Conservation (phyloP, 2,797 vertebrate species). For the Chelon auratus region DNA sequence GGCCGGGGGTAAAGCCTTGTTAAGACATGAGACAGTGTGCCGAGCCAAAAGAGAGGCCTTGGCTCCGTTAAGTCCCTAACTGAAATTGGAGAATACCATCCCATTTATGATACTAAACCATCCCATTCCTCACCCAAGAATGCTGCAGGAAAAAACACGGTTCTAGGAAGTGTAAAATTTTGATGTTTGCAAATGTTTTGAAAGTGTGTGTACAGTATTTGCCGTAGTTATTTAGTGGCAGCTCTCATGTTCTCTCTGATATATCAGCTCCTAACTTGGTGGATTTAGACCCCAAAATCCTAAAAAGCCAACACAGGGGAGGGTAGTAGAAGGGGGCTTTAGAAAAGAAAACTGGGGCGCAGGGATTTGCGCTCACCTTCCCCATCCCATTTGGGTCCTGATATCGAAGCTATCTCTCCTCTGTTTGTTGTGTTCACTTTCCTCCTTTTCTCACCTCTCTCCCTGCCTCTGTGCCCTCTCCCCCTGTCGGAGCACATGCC, state of each 20-base stretch:
- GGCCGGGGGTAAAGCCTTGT: constrained; percentile 90
- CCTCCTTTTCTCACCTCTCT: constrained; percentile 62
- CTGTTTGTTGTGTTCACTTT: constrained; percentile 73
- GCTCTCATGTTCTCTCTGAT: constrained; percentile 59
- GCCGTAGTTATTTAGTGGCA: constrained; percentile 59
- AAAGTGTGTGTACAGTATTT: constrained; percentile 39
- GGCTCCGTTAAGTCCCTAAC: constrained; percentile 88
- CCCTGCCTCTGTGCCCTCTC: constrained; percentile 73
- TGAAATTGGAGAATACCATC: constrained; percentile 90
- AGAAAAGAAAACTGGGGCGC: constrained; percentile 74
- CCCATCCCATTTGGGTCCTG: constrained; percentile 75
- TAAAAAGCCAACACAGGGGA: constrained; percentile 52
- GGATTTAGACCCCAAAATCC: constrained; percentile 65
- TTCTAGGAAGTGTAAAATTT: constrained; percentile 54
- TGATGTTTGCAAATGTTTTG: constrained; percentile 53
- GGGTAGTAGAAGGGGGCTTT: constrained; percentile 44
- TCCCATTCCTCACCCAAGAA: constrained; percentile 71
- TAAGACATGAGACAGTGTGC: constrained; percentile 89
- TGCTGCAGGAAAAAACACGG: constrained; percentile 18
- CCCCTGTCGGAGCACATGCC: constrained; percentile 71
- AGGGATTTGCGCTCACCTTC: constrained; percentile 79
- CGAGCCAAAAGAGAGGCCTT: constrained; percentile 82
- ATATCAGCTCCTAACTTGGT: constrained; percentile 49
- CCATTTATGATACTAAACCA: constrained; percentile 87
- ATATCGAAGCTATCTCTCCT: constrained; percentile 79